These are phyloP conservation scores for Halcyon smyrnensis DNA, from an alignment of 2,797 vertebrate species.

Conservation along the genomic window DNA sequence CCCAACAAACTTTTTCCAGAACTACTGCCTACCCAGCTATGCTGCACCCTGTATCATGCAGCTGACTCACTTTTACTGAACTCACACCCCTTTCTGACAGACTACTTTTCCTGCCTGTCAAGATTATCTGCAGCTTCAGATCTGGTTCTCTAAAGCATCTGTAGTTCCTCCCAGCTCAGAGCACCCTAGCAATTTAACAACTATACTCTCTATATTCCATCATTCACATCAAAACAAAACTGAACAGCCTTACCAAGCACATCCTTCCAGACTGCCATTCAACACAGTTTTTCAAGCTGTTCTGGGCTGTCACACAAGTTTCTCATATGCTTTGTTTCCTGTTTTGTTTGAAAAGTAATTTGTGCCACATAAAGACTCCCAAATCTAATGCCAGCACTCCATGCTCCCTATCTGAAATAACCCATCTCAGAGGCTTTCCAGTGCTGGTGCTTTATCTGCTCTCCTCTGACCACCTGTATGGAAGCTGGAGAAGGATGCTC, in stretches of 20 bases:
- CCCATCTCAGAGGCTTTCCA: not conserved
- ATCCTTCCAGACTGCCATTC: not conserved
- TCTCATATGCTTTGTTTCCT: not conserved
- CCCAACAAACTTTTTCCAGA: not conserved
- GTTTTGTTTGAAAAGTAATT: not conserved
- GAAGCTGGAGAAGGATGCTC: not conserved
- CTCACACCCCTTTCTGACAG: not conserved
- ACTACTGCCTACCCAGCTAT: not conserved
- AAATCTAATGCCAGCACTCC: not conserved
- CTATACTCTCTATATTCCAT: not conserved
- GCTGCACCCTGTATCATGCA: not conserved
- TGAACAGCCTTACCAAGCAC: not conserved
- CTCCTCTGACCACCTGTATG: not conserved
- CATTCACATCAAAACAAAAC: not conserved
- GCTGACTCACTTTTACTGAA: not conserved
- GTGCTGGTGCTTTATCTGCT: not conserved
- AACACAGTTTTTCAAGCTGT: not conserved
- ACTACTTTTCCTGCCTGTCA: not conserved
- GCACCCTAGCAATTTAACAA: not conserved
- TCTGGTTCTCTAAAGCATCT: not conserved
- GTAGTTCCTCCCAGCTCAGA: conserved; percentile 12
- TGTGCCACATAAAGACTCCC: not conserved
- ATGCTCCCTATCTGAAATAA: not conserved
- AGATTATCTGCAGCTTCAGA: not conserved
- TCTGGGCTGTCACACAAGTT: not conserved